These are phyloP conservation scores for Nebria salina DNA, from an alignment of 2,888 invertebrate genomes.

Conservation along the genomic window DNA sequence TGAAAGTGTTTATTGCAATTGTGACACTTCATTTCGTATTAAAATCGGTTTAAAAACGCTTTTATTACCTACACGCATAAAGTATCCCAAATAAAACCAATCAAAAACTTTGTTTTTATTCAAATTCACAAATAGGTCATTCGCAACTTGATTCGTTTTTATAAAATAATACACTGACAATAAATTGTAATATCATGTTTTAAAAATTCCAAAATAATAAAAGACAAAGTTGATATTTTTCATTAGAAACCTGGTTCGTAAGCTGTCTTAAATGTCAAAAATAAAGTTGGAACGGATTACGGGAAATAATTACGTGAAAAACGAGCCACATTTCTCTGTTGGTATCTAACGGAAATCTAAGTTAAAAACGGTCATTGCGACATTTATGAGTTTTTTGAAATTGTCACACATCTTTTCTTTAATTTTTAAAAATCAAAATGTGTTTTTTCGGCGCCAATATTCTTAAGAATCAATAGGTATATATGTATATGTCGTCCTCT, in stretches of 20 bases:
- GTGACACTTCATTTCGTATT: conserved; percentile 44
- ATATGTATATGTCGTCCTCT: not conserved
- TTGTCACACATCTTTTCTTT: not conserved
- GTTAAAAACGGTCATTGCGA: conserved; percentile 38
- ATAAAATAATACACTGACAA: no score
- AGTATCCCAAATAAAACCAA: conserved; percentile 5
- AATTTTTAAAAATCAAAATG: no score
- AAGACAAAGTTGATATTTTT: not conserved
- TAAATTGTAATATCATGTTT: no score
- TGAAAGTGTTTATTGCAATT: conserved; percentile 45
- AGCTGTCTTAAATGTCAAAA: not conserved
- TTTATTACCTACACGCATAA: conserved; percentile 32
- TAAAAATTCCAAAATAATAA: no score
- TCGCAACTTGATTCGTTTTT: no score
- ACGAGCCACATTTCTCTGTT: conserved; percentile 34
- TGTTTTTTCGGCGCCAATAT: no score
- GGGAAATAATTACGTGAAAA: conserved; percentile 43
- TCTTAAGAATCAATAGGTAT: not conserved
- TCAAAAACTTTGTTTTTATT: not conserved
- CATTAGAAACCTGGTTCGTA: not conserved
- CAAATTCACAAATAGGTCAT: not conserved
- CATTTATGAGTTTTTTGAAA: conserved; percentile 40
- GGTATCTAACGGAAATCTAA: conserved; percentile 41
- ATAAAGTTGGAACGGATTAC: conserved; percentile 18
- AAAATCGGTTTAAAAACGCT: conserved; percentile 35